Base-by-base conservation (phyloP, 2,113 vertebrate species). In the Pogonocichla stellata region DNA sequence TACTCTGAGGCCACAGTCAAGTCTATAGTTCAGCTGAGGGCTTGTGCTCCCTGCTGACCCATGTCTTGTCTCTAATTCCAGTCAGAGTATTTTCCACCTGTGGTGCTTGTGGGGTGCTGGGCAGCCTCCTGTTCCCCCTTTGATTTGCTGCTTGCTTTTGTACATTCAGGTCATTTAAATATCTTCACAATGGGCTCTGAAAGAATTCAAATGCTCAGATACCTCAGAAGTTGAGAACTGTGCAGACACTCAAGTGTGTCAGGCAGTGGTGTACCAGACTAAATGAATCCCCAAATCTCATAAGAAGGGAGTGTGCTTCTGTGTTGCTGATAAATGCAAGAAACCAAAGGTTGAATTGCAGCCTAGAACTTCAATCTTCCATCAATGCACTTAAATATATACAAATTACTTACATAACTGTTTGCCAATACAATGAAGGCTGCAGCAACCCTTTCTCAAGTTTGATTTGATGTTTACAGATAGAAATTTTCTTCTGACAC, bases 401-500 rank as follows among this genome's bases (percentile, higher is more conserved):
- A 0, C 72, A 56, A 38, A 18, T 50, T 73, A 17, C 8, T 71
- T 86, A 17, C 26, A 12, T 60, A 57, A 31, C 28, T 96, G 48
- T 62, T 95, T 84, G 66, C 61, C 72, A 57, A 65, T 71, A 65
- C 36, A 83, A 43, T 26, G 51, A 86, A 85, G 58, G 48, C 62
- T 82, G 36, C 28, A 78, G 64, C 40, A 77, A 60, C 70, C 64
- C 66, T 6, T 43, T 67, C 23, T 50, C 62, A 66, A 66, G 28
- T 93, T 80, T 28, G 80, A 33, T 58, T 93, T 94, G 67, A 65
- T 78, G 61, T 82, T 94, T 89, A 80, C 42, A 69, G 64, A 60
- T 42, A 89, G 64, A 80, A 83, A 80, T 96, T 93, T 80, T 18
- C 56, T 88, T 84, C 79, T 85, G 93, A 89, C 77, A 50, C 45